Evolutionary conservation across 2,888 invertebrate genomes (phyloP).

Genomic region (Iphiclides podalirius): DNA sequence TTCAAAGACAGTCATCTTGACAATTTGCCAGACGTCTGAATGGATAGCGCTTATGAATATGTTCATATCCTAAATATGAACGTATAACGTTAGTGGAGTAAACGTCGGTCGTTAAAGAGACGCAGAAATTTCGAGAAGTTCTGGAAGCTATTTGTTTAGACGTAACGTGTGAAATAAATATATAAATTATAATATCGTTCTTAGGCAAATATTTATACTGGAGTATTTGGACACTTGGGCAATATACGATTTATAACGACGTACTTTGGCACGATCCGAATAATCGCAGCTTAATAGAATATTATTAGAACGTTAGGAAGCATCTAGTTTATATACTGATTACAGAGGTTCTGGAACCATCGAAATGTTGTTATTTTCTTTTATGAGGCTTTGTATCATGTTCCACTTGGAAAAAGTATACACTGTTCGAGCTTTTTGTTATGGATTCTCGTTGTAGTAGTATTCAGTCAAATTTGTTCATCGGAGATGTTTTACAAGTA

Average conservation of each 20-base stretch:
- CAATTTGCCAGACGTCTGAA: slow-evolving; percentile 35
- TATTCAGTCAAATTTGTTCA: too few species aligned
- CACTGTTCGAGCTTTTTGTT: too few species aligned
- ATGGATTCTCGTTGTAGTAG: too few species aligned
- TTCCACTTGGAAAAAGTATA: too few species aligned
- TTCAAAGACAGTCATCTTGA: slow-evolving; percentile 29
- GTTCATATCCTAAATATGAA: slow-evolving; percentile 9
- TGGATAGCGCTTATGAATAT: neutral
- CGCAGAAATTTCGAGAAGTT: slow-evolving; percentile 7
- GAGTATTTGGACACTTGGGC: slow-evolving; percentile 15
- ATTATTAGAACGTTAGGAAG: neutral
- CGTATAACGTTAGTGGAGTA: neutral
- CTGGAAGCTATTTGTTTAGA: neutral
- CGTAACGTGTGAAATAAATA: slow-evolving; percentile 6
- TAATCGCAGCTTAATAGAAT: slow-evolving; percentile 12
- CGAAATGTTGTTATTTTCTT: too few species aligned
- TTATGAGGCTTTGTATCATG: too few species aligned
- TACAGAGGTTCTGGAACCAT: slow-evolving; percentile 13
- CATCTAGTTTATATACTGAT: neutral
- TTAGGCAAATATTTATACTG: slow-evolving; percentile 17
- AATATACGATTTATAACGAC: slow-evolving; percentile 21
- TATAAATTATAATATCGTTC: slow-evolving; percentile 7
- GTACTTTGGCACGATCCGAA: slow-evolving; percentile 25
- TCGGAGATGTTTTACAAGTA: too few species aligned
- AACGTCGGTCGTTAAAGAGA: too few species aligned